Percentiles rank a stretch among this genome's conserved stretches.
These are phyloP conservation scores for Drosophila nasuta DNA, from an alignment of 1,140 invertebrate genomes.

Conservation along the genomic window DNA sequence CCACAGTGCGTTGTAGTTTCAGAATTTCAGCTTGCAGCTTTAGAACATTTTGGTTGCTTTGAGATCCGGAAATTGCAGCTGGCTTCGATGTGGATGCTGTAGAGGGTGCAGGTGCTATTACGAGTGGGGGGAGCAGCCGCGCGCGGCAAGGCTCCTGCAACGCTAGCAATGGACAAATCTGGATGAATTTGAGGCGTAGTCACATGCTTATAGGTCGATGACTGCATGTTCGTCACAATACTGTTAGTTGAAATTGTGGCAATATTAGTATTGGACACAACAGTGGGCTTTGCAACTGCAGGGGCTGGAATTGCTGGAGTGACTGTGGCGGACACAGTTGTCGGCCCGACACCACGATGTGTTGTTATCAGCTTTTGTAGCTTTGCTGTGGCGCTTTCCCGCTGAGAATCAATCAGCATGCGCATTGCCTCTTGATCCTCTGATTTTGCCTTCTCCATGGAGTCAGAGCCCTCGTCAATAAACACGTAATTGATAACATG, in stretches of 20 bases:
- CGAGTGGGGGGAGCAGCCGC: background rate
- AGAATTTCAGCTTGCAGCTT: slow-evolving; percentile 57
- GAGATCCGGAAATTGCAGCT: background rate
- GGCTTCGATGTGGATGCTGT: background rate
- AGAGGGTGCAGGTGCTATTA: background rate
- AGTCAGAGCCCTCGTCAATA: slow-evolving; percentile 63
- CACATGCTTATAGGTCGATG: slow-evolving; percentile 18
- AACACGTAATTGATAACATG: slow-evolving; percentile 71
- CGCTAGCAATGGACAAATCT: slow-evolving; percentile 64
- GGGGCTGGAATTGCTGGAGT: background rate
- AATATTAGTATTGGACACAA: background rate
- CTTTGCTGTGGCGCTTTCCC: slow-evolving; percentile 60
- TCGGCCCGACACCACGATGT: slow-evolving; percentile 32
- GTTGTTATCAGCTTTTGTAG: slow-evolving; percentile 58
- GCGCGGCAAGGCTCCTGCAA: slow-evolving; percentile 48
- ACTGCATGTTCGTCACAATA: background rate
- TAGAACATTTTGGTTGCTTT: slow-evolving; percentile 15
- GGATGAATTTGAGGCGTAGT: slow-evolving; percentile 71
- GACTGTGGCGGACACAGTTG: background rate
- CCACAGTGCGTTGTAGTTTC: slow-evolving; percentile 52
- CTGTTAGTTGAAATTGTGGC: background rate
- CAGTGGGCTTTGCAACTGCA: too few relatives aligned
- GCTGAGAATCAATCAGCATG: slow-evolving; percentile 61
- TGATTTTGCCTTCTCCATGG: slow-evolving; percentile 67
- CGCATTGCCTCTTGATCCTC: slow-evolving; percentile 67